Evolutionary conservation across 2,888 invertebrate species (phyloP).

Genomic region (Polyommatus icarus): DNA sequence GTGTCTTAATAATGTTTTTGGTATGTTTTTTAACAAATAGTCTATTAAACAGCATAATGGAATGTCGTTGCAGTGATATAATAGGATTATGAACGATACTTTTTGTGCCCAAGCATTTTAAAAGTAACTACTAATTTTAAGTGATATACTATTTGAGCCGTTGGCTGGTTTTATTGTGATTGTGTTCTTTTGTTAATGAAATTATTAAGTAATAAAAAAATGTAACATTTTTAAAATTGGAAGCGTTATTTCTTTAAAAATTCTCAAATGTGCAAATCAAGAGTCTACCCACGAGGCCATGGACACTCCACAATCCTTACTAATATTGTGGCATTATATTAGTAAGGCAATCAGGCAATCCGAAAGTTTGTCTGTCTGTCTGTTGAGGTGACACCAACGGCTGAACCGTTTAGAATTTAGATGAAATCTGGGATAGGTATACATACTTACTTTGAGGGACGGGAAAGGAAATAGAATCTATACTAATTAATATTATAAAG

Average conservation of each 20-base stretch:
- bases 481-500: no score
- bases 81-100: constrained; percentile 7
- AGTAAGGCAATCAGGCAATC: no score
- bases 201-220: not conserved
- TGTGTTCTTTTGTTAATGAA: not conserved
- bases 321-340: no score
- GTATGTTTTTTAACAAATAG: constrained; percentile 9
- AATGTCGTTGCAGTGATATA: constrained; percentile 2
- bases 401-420: no score
- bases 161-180: constrained; percentile 1
- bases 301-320: no score
- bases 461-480: no score
- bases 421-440: no score
- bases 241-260: not conserved
- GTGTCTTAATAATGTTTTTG: not conserved
- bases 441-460: no score
- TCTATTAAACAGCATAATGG: constrained; percentile 11
- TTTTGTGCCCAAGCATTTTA: not conserved
- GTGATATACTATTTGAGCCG: not conserved
- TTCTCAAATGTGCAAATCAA: not conserved
- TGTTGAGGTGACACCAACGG: no score
- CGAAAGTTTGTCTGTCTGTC: no score
- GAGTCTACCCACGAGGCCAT: no score
- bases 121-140: constrained; percentile 17
- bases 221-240: not conserved